Evolutionary conservation across 2,113 vertebrate genomes (phyloP), one percentile per base, ranked within the genome.

Genomic region (Pungitius pungitius): DNA sequence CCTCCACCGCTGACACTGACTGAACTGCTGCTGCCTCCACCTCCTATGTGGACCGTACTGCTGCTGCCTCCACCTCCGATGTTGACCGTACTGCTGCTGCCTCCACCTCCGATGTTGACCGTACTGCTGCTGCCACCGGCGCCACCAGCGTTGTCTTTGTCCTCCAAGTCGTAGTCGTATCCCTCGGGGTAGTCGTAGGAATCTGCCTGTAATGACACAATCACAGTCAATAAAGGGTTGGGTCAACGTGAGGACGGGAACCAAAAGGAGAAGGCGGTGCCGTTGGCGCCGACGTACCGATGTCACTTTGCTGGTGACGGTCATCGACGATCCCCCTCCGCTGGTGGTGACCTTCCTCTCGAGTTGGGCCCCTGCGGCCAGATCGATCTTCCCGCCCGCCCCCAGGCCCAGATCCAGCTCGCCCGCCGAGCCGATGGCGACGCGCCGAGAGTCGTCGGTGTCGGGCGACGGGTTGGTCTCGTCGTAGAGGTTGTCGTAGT

Each of bases 401-500:
- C 75, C 85, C 45, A 93, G 64, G 47, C 77, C 86, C 45, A 93
- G 64, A 47, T 92, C 89, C 66, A 92, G 26, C 7, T 87, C 80
- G 0, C 73, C 57, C 0, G 73, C 88, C 0, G 73, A 78, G 40
- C 83, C 88, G 86, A 89, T 69, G 72, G 80, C 87, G 75, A 93
- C 49, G 0, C 72, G 85, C 2, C 60, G 56, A 4, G 87, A 65
- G 58, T 45, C 15, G 64, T 86, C 89, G 2, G 8, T 42, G 0
- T 83, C 89, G 0, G 94, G 90, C 0, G 52, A 4, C 0, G 75
- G 9, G 0, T 90, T 94, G 3, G 83, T n/a, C 68, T 93, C 92
- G 0, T 91, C 85, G 11, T 93, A 91, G 74, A 91, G 89, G 15
- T 13, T 47, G 0, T 87, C 88, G 15, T 93, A 93, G 80, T 92